These are phyloP conservation scores for Synergus japonicus DNA, from an alignment of 2,888 invertebrate genomes.

Conservation along the genomic window DNA sequence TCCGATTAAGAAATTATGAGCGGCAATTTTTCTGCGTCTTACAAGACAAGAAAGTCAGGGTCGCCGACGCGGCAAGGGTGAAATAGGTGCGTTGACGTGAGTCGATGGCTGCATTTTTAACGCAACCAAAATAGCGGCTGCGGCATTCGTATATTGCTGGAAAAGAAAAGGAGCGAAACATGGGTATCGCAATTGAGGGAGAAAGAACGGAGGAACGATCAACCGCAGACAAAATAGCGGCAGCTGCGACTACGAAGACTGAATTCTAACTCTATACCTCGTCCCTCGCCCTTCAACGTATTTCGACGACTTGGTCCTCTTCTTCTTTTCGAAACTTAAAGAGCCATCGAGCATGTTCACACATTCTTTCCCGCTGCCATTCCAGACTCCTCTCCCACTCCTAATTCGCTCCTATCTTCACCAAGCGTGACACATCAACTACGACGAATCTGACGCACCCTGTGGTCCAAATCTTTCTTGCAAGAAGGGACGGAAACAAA, in stretches of 20 bases:
- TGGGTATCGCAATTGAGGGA: slow-evolving; percentile 45
- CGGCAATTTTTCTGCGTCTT: not conserved
- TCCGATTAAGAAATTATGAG: not conserved
- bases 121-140: slow-evolving; percentile 73
- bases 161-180: slow-evolving; percentile 50
- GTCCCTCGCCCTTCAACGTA: slow-evolving; percentile 48
- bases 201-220: slow-evolving; percentile 52
- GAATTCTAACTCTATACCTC: slow-evolving; percentile 49
- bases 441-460: slow-evolving; percentile 24
- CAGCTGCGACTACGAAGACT: slow-evolving; percentile 55
- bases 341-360: slow-evolving; percentile 56
- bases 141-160: slow-evolving; percentile 52
- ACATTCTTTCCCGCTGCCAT: slow-evolving; percentile 55
- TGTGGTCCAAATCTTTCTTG: slow-evolving; percentile 15
- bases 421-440: slow-evolving; percentile 50
- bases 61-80: not conserved
- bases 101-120: slow-evolving; percentile 75
- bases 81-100: slow-evolving; percentile 62
- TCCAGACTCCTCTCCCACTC: slow-evolving; percentile 56
- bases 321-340: slow-evolving; percentile 47
- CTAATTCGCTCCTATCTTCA: slow-evolving; percentile 61
- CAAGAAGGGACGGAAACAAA: slow-evolving; percentile 3
- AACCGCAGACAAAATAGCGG: slow-evolving; percentile 55
- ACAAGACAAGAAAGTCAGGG: slow-evolving; percentile 1
- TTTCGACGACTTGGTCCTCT: slow-evolving; percentile 52